Percentiles rank a stretch among this genome's conserved stretches.
phyloP scores from a whole-genome alignment of 2,888 invertebrate genomes.

The Drosophila siamana region DNA sequence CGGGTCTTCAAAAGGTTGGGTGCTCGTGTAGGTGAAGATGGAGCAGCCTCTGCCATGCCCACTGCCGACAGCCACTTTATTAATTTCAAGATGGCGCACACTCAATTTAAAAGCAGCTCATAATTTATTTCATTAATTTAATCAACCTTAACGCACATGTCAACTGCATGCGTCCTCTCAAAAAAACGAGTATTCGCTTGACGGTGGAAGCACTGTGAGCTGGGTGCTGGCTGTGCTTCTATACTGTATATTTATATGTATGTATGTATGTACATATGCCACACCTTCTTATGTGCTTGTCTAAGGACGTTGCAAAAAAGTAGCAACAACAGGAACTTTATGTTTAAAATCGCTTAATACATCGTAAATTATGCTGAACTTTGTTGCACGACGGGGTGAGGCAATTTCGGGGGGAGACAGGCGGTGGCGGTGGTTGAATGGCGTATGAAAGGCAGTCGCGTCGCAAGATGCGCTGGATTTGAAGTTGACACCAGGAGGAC shows the following conservation, averaged over 20 bases:
- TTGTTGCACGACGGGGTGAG: conserved; percentile 6
- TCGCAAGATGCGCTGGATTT: conserved; percentile 37
- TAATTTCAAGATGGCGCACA: conserved; percentile 80
- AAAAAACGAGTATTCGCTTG: not conserved
- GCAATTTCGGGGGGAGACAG: conserved; percentile 2
- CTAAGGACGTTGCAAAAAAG: conserved; percentile 46
- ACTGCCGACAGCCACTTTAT: conserved; percentile 59
- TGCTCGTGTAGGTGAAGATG: not conserved
- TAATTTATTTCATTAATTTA: conserved; percentile 82
- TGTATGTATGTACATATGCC: conserved; percentile 54
- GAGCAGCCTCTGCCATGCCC: conserved; percentile 13
- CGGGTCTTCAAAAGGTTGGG: conserved; percentile 37
- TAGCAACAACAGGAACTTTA: conserved; percentile 56
- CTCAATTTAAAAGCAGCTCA: conserved; percentile 73
- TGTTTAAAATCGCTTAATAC: conserved; percentile 80
- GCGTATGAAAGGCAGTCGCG: conserved; percentile 11
- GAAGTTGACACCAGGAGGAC: conserved; percentile 44
- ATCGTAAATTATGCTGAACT: conserved; percentile 75
- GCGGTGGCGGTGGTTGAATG: conserved; percentile 2
- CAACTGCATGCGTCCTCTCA: conserved; percentile 67
- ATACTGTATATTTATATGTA: not conserved
- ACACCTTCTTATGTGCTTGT: conserved; percentile 59
- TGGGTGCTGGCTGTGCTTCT: not conserved
- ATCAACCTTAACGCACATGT: conserved; percentile 79
- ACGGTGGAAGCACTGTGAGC: not conserved